Percentiles rank a stretch among this genome's conserved stretches.
Conservation (phyloP, 2,797 vertebrate species). For the Spheniscus humboldti region DNA sequence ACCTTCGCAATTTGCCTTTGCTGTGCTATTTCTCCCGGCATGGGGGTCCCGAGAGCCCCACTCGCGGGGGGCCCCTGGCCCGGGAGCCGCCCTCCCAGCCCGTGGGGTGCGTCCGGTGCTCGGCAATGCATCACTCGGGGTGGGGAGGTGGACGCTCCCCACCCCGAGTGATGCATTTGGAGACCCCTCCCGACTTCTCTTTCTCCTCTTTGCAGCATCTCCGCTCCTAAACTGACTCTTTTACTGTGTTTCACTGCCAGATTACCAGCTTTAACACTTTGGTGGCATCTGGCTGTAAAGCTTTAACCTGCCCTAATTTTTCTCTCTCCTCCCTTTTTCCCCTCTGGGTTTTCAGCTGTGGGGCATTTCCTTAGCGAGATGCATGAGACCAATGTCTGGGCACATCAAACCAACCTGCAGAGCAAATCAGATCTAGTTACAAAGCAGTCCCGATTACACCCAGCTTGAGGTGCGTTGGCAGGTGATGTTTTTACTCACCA, state of each 20-base stretch:
- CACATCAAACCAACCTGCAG: background rate
- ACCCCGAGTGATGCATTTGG: background rate
- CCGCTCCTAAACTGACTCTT: background rate
- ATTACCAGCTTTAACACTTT: background rate
- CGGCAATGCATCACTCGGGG: rapidly evolving
- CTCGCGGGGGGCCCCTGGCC: background rate
- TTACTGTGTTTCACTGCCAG: background rate
- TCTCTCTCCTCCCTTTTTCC: background rate
- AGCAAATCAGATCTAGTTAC: background rate
- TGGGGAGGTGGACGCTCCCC: background rate
- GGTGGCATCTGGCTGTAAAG: background rate
- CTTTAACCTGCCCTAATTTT: background rate
- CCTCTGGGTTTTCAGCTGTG: background rate
- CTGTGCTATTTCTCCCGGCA: background rate
- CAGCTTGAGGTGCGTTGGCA: background rate
- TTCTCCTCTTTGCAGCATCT: background rate
- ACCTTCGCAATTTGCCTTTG: background rate
- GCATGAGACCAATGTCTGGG: background rate
- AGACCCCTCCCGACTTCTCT: background rate
- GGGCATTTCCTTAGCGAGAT: background rate
- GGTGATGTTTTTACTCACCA: constrained; percentile 22
- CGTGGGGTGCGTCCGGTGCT: background rate
- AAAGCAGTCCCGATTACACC: background rate
- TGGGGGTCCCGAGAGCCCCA: background rate
- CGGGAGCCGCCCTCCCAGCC: background rate